Conservation (phyloP, 2,888 invertebrate species). For the Hylaea fasciaria region DNA sequence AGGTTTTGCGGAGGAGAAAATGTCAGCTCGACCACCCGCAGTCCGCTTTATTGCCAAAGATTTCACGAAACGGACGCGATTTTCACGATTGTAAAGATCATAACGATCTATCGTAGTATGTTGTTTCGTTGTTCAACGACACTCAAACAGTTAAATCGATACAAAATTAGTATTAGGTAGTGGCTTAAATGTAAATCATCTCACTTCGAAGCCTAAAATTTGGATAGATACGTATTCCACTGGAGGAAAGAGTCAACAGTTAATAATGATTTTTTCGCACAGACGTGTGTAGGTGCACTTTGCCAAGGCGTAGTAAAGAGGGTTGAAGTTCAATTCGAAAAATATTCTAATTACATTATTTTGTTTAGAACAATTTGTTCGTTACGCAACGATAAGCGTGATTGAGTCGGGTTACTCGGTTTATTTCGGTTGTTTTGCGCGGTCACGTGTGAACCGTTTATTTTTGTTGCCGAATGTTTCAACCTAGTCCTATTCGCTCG, state of each 20-base stretch:
- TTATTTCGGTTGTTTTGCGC: slow-evolving; percentile 62
- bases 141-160: no score
- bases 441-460: slow-evolving; percentile 67
- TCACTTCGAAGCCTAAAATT: no score
- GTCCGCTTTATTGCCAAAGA: no score
- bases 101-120: no score
- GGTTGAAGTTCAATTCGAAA: slow-evolving; percentile 51
- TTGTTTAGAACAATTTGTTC: slow-evolving; percentile 43
- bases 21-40: neutral
- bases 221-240: slow-evolving; percentile 15
- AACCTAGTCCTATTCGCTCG: slow-evolving; percentile 33
- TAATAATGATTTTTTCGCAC: slow-evolving; percentile 19
- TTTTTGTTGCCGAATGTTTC: slow-evolving; percentile 62
- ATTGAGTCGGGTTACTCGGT: slow-evolving; percentile 55
- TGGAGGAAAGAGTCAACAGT: slow-evolving; percentile 14
- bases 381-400: slow-evolving; percentile 53
- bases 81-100: no score
- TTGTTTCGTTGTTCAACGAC: no score
- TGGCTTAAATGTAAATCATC: no score
- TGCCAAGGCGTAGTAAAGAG: slow-evolving; percentile 52
- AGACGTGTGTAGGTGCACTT: slow-evolving; percentile 15
- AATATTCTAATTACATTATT: slow-evolving; percentile 43
- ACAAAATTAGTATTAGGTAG: no score
- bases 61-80: no score
- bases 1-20: slow-evolving; percentile 4